phyloP scores from a whole-genome alignment of 2,888 invertebrate species.

The Podabrus alpinus region DNA sequence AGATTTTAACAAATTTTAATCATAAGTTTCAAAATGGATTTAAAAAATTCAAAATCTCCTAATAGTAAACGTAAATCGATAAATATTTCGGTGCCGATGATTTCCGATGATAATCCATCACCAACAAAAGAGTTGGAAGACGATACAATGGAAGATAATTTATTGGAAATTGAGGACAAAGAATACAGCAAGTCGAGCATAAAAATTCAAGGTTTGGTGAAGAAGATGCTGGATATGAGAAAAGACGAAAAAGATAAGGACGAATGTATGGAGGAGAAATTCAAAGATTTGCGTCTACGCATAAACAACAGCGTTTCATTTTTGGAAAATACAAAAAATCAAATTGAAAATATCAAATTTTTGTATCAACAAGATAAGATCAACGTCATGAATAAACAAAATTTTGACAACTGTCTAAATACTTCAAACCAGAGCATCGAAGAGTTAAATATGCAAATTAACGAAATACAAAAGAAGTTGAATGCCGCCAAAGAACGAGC shows the following conservation, averaged over 20 bases:
- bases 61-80: not conserved
- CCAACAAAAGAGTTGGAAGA: not conserved
- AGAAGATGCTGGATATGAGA: constrained; percentile 48
- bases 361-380: constrained; percentile 44
- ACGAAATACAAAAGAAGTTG: constrained; percentile 40
- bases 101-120: not conserved
- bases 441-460: constrained; percentile 48
- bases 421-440: constrained; percentile 40
- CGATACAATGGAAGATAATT: not conserved
- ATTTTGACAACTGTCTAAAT: constrained; percentile 36
- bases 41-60: not conserved
- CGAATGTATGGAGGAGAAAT: constrained; percentile 45
- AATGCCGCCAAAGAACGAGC: constrained; percentile 29
- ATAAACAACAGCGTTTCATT: constrained; percentile 45
- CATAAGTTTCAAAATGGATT: not conserved
- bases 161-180: not conserved
- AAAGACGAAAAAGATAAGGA: constrained; percentile 42
- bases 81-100: constrained; percentile 1
- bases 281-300: constrained; percentile 41
- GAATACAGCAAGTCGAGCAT: constrained; percentile 6
- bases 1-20: not conserved
- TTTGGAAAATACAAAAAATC: constrained; percentile 47
- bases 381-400: constrained; percentile 34
- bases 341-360: constrained; percentile 50
- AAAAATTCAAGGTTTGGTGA: constrained; percentile 40